Evolutionary conservation across 2,888 invertebrate species (phyloP), one percentile per base, ranked within the genome.

Genomic region (Orchestes rusci): DNA sequence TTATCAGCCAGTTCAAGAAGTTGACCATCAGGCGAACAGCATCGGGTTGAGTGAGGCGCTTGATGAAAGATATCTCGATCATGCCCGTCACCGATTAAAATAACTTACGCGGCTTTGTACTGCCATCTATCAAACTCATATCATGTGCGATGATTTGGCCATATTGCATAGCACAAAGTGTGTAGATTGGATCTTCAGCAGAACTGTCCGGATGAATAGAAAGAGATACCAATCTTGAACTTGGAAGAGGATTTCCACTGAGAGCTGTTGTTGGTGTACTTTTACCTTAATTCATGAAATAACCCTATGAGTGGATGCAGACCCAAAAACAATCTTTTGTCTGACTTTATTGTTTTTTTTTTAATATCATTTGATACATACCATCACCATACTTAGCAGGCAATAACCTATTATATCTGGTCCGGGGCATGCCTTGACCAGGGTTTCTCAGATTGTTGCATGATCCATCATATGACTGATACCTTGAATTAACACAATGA

Each of bases 131-230:
- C 58, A 84, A 71, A 12, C 81, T 82, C 80, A 85, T 82, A 58
- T 87, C 86, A 63, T 86, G 86, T 3, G 84, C 82, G 20, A 86
- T 72, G 52, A 86, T 79, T 66, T 87, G 86, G 1, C 85, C 86
- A 74, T 81, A 86, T 56, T 84, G 84, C 76, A 84, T 84, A 31
- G 87, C 77, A 35, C 78, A 78, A 12, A 90, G 68, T 15, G 82
- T 87, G 71, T 77, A 87, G 48, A 77, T 66, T 0, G 78, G 81
- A 67, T 89, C 88, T 3, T 80, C 72, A 3, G 81, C 65, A 51
- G 79, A 76, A 28, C 72, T 70, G 58, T 86, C 84, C 0, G 85
- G 85, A 64, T 84, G 86, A 8, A 84, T 62, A 0, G 73, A 68
- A 29, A 80, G 68, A 52, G 88, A 87, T 15, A 89, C 69, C 12